These are phyloP conservation scores for Strix uralensis DNA, from an alignment of 2,113 vertebrate genomes.

Conservation along the genomic window DNA sequence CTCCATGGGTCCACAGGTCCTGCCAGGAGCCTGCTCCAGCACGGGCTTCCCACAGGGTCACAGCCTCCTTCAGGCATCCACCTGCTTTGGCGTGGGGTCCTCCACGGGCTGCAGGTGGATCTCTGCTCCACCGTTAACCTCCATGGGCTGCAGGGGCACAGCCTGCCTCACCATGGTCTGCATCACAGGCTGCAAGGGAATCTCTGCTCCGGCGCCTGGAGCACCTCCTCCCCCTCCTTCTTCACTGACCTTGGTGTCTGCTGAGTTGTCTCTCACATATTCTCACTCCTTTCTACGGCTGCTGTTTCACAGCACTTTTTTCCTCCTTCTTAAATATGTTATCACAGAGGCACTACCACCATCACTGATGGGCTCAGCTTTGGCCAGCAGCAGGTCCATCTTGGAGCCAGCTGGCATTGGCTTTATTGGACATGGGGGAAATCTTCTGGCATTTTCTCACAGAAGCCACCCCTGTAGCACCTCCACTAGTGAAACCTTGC, in stretches of 20 bases:
- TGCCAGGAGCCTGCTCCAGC: neutral
- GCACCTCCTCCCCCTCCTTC: rapidly evolving
- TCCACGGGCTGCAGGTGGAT: neutral
- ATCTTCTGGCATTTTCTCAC: neutral
- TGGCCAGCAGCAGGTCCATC: rapidly evolving
- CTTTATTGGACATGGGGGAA: rapidly evolving
- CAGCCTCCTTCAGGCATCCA: neutral
- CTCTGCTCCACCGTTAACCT: neutral
- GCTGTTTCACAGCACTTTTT: neutral
- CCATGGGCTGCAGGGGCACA: neutral
- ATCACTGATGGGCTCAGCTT: neutral
- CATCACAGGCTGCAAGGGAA: rapidly evolving
- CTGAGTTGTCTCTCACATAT: neutral
- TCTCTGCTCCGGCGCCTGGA: neutral
- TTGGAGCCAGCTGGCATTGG: neutral
- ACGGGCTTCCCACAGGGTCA: neutral
- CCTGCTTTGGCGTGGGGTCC: neutral
- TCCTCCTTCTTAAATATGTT: neutral
- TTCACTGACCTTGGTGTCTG: no score
- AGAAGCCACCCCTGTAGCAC: neutral
- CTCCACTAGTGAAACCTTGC: neutral
- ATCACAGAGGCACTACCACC: neutral
- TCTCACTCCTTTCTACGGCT: neutral
- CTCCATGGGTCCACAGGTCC: neutral
- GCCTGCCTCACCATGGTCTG: neutral